Percentiles rank a stretch among this genome's conserved stretches.
phyloP scores from a whole-genome alignment of 1,140 invertebrate genomes.

The Lepidurus packardi region DNA sequence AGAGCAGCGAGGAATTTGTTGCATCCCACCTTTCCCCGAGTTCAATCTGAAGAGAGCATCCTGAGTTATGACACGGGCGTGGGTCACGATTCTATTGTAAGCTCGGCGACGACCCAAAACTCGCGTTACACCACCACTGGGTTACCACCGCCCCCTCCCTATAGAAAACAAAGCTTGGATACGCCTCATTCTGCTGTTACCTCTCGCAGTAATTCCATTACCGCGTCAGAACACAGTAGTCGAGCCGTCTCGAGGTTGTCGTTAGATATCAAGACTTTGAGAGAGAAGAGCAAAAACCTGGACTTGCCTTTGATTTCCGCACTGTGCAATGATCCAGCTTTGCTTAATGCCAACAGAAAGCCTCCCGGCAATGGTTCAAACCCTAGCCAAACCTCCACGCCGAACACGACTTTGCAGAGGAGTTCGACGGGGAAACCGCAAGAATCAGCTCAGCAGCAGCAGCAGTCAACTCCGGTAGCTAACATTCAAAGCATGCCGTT shows the following conservation, averaged over 20 bases:
- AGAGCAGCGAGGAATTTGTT: slow-evolving; percentile 31
- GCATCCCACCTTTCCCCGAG: slow-evolving; percentile 38
- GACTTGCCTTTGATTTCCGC: slow-evolving; percentile 82
- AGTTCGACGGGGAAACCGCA: background rate
- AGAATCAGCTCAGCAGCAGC: background rate
- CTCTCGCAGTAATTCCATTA: slow-evolving; percentile 29
- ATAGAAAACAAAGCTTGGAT: slow-evolving; percentile 37
- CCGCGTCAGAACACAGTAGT: slow-evolving; percentile 26
- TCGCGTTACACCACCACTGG: slow-evolving; percentile 29
- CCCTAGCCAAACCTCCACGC: background rate
- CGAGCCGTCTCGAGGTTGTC: slow-evolving; percentile 40
- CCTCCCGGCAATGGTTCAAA: background rate
- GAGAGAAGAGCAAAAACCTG: slow-evolving; percentile 78
- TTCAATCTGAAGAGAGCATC: slow-evolving; percentile 40
- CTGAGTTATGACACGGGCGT: slow-evolving; percentile 37
- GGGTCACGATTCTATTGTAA: background rate
- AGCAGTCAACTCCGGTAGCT: background rate
- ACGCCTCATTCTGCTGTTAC: slow-evolving; percentile 33
- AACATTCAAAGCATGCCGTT: slow-evolving; percentile 33
- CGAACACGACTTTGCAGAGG: background rate
- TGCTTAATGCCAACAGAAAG: slow-evolving; percentile 71
- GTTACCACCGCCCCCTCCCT: slow-evolving; percentile 38
- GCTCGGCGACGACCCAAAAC: slow-evolving; percentile 26
- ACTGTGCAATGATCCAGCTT: slow-evolving; percentile 77
- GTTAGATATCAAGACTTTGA: slow-evolving; percentile 69